Evolutionary conservation across 2,797 vertebrate genomes (phyloP).

Genomic region (Octomys mimax): DNA sequence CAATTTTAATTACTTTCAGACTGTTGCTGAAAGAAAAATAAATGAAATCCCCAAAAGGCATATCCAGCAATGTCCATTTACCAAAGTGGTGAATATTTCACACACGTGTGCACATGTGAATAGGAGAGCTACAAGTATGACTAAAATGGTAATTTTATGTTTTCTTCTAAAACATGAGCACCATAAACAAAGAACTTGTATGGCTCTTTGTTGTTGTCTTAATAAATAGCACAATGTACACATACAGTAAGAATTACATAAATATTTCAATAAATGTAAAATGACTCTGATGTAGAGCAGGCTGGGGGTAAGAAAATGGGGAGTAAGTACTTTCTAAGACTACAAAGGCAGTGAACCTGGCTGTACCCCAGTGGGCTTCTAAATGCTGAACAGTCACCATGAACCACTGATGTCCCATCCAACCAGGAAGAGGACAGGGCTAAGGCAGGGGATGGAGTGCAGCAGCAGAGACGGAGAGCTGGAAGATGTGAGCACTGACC

Average conservation of each 20-base stretch:
- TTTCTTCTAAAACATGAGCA: constrained; percentile 18
- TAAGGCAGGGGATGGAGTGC: neutral
- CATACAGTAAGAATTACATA: neutral
- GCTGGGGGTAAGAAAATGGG: neutral
- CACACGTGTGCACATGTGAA: neutral
- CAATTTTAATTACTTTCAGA: constrained; percentile 46
- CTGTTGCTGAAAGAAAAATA: neutral
- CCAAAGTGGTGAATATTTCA: neutral
- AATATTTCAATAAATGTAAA: neutral
- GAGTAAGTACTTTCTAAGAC: neutral
- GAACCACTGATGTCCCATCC: neutral
- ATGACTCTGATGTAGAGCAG: neutral
- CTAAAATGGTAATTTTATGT: neutral
- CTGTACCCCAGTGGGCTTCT: neutral
- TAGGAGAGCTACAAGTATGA: neutral
- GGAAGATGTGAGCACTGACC: neutral
- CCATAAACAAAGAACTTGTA: neutral
- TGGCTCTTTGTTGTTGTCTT: neutral
- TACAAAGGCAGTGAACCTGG: neutral
- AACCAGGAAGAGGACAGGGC: neutral
- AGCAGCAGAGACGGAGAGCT: no score
- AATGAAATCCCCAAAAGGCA: neutral
- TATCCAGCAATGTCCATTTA: neutral
- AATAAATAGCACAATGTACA: neutral
- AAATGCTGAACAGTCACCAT: neutral